phyloP scores from a whole-genome alignment of 2,888 invertebrate genomes.

The Tridacna gigas region DNA sequence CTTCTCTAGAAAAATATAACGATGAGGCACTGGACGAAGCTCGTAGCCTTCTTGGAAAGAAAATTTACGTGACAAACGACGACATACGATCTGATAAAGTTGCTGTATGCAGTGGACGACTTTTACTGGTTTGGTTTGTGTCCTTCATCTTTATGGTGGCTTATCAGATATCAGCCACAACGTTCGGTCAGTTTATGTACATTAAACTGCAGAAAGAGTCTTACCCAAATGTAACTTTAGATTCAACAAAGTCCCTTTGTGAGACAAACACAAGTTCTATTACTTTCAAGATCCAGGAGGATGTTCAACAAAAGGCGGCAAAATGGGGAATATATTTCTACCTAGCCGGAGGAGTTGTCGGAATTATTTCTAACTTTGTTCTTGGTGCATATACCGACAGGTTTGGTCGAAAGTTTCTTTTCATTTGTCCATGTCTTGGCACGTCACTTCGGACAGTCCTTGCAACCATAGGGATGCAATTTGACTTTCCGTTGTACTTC shows the following conservation, averaged over 20 bases:
- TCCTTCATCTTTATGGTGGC: conserved; percentile 44
- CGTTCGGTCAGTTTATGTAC: conserved; percentile 55
- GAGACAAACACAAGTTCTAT: conserved; percentile 28
- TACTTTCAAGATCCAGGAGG: conserved; percentile 35
- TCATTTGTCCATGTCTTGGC: conserved; percentile 55
- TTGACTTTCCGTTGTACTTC: conserved; percentile 47
- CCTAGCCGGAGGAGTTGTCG: conserved; percentile 46
- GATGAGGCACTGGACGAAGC: neutral
- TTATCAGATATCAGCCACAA: conserved; percentile 26
- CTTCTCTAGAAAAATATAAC: neutral
- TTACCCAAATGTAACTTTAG: conserved; percentile 36
- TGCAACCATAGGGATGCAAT: conserved; percentile 48
- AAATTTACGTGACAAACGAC: neutral
- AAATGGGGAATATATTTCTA: conserved; percentile 56
- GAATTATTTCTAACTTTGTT: conserved; percentile 54
- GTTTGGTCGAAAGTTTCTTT: conserved; percentile 62
- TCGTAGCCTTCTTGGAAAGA: neutral
- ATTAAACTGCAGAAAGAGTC: conserved; percentile 44
- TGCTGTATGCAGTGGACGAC: conserved; percentile 20
- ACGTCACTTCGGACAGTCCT: conserved; percentile 44
- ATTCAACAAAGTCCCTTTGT: conserved; percentile 39
- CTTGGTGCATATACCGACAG: conserved; percentile 62
- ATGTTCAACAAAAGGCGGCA: conserved; percentile 56
- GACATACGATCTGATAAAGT: neutral
- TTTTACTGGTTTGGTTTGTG: conserved; percentile 41